phyloP scores from a whole-genome alignment of 2,113 vertebrate genomes.

The Poecile atricapillus region DNA sequence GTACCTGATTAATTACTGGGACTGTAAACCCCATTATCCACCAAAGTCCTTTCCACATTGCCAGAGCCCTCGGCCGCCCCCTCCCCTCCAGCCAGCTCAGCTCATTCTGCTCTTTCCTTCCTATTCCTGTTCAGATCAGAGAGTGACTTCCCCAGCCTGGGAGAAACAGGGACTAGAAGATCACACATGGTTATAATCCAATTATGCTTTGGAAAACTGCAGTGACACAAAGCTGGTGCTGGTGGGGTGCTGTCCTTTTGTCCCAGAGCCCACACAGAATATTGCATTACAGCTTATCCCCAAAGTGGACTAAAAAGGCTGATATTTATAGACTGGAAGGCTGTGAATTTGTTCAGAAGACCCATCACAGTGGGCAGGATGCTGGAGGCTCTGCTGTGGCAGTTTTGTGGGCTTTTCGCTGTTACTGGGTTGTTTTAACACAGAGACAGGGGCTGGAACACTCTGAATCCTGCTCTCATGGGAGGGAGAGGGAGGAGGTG shows the following conservation, averaged over 20 bases:
- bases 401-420: not conserved
- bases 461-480: not conserved
- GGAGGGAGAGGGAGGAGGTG: not conserved
- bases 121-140: not conserved
- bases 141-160: not conserved
- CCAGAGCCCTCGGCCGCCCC: not conserved
- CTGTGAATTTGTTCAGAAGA: not conserved
- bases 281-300: not conserved
- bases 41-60: not conserved
- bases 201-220: not conserved
- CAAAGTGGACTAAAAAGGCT: not conserved
- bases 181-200: slow-evolving; percentile 18
- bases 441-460: not conserved
- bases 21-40: not conserved
- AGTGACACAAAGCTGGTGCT: not conserved
- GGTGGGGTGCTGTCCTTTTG: slow-evolving; percentile 32
- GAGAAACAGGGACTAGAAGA: not conserved
- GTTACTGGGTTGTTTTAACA: not conserved
- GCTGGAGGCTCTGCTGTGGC: not conserved
- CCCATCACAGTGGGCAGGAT: accelerated
- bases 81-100: not conserved
- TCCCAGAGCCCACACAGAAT: not conserved
- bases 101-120: not conserved
- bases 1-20: not conserved
- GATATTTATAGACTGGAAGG: slow-evolving; percentile 29